Evolutionary conservation across 2,113 vertebrate species (phyloP), one percentile per base, ranked within the genome.

Genomic region (Nicator chloris): DNA sequence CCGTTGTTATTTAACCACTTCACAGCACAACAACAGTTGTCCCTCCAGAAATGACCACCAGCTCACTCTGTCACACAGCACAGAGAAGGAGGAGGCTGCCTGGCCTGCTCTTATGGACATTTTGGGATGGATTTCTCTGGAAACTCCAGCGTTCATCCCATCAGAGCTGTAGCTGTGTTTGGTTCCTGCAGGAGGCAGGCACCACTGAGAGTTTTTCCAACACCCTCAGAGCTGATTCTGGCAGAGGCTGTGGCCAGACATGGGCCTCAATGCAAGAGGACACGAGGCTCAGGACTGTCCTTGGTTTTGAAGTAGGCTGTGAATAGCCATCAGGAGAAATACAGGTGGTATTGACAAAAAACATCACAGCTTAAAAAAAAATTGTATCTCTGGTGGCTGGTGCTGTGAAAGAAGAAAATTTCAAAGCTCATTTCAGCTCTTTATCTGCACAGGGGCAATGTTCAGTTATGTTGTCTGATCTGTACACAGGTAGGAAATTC

Each of bases 1-100:
- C 59, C 27, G 3, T 17, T 33, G 33, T 21, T 40, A 3, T 54
- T 81, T 16, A 40, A 49, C 35, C 47, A 2, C 42, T 63, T 65
- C 24, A 17, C 18, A 50, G 7, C 2, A 0, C 9, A 6, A 2
- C 37, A 40, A 3, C 15, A 20, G 10, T 0, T 7, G 8, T n/a
- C 26, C 27, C 47, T 65, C 40, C 39, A 9, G 11, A 18, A 88
- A 4, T 12, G 9, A 1, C 13, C 35, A 6, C 11, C 50, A 59
- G n/a, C 33, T 65, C 6, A 1, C 47, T 79, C 77, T 23, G 68
- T 28, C 39, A 7, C 76, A 20, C 28, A 2, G 1, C 2, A 7
- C 0, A 7, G 24, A 44, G 20, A 5, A 26, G 68, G 23, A 33
- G 13, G 30, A 22, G 49, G 19, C 39, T 90, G 57, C 40, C 42